Evolutionary conservation across 2,888 invertebrate species (phyloP).

Genomic region (Troglohyphantes excavatus): DNA sequence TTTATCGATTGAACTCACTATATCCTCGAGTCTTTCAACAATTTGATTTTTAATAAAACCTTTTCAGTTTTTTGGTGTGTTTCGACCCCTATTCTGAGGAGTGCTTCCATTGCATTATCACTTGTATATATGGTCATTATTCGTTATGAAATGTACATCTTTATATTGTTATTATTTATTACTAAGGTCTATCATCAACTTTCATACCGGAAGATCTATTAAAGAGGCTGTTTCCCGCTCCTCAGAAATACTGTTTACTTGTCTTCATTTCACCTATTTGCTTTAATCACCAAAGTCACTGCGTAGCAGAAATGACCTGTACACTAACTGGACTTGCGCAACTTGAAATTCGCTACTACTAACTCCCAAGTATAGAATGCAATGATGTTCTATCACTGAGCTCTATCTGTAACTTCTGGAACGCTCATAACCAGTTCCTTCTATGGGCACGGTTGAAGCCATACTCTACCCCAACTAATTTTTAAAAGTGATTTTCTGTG

Average conservation of each 20-base stretch:
- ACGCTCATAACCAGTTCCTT: too few species aligned
- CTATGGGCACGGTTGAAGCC: too few species aligned
- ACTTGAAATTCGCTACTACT: too few species aligned
- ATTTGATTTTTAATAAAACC: constrained; percentile 34
- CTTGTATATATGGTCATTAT: constrained; percentile 78
- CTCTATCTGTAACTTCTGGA: too few species aligned
- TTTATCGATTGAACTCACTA: constrained; percentile 30
- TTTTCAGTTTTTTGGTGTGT: constrained; percentile 74
- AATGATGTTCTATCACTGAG: too few species aligned
- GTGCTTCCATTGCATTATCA: constrained; percentile 78
- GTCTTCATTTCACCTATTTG: constrained; percentile 48
- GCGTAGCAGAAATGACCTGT: neutral
- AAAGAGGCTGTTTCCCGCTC: constrained; percentile 79
- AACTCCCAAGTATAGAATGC: too few species aligned
- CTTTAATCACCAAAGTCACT: constrained; percentile 14
- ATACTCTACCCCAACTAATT: too few species aligned
- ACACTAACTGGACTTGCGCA: too few species aligned
- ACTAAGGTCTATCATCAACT: constrained; percentile 78
- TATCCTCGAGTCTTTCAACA: constrained; percentile 57
- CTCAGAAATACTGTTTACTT: constrained; percentile 71
- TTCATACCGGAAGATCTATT: constrained; percentile 79
- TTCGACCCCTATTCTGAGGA: constrained; percentile 75
- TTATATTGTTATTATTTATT: constrained; percentile 80
- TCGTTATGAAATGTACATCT: constrained; percentile 79
- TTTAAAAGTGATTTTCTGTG: too few species aligned